A percentile compares a stretch with the other conserved stretches of the same genome.
Conservation (phyloP, 2,797 vertebrate species). For the Hybognathus amarus region DNA sequence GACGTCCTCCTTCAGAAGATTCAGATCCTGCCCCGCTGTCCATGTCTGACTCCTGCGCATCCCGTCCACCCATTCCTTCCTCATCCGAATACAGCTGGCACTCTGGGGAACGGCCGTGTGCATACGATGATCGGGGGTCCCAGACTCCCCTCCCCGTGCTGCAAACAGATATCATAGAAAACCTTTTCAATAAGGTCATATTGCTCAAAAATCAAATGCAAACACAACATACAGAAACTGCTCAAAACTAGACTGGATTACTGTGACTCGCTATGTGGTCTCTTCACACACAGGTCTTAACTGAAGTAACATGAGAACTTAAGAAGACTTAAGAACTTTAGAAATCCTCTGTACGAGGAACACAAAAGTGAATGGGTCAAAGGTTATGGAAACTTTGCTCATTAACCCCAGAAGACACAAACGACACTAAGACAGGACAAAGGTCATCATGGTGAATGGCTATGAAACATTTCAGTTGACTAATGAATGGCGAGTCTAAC, state of each 20-base stretch:
- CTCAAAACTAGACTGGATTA: background rate
- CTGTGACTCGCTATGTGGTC: slow-evolving; percentile 4
- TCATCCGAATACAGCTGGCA: slow-evolving; percentile 81
- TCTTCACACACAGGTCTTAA: background rate
- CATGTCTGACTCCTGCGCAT: slow-evolving; percentile 83
- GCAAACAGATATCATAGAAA: slow-evolving; percentile 38
- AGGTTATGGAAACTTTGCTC: slow-evolving; percentile 28
- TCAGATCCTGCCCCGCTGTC: slow-evolving; percentile 86
- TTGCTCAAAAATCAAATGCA: background rate
- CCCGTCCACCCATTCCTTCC: slow-evolving; percentile 75
- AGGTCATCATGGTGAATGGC: slow-evolving; percentile 6
- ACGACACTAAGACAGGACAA: background rate
- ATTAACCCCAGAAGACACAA: slow-evolving; percentile 19
- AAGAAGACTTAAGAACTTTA: background rate
- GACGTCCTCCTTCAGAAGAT: slow-evolving; percentile 75
- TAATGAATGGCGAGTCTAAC: background rate
- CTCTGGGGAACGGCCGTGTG: slow-evolving; percentile 74
- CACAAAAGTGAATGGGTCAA: slow-evolving; percentile 20
- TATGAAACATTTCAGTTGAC: background rate
- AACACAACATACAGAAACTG: background rate
- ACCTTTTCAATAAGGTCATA: background rate
- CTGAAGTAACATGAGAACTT: background rate
- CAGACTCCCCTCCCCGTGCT: slow-evolving; percentile 79
- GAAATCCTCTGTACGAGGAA: background rate
- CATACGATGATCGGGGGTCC: slow-evolving; percentile 82